phyloP scores from a whole-genome alignment of 2,113 vertebrate species.

The Amphiprion percula region DNA sequence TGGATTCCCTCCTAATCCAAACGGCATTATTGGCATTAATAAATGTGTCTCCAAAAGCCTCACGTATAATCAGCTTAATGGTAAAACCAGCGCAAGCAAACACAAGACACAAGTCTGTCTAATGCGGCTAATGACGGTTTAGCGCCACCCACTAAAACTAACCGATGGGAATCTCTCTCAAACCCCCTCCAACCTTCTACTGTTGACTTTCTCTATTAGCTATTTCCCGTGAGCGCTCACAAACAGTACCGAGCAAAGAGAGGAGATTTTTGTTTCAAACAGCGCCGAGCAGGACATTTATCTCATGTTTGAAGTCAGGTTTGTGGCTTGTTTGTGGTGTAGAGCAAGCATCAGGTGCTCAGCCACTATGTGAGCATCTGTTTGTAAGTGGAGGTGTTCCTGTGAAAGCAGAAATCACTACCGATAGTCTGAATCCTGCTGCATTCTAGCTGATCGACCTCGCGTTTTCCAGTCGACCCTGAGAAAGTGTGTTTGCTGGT shows the following conservation, averaged over 20 bases:
- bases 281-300: not conserved
- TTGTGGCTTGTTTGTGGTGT: not conserved
- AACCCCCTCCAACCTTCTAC: not conserved
- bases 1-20: conserved; percentile 63
- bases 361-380: not conserved
- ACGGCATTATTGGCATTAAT: conserved; percentile 66
- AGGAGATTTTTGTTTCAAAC: not conserved
- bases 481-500: no score
- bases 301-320: not conserved
- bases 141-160: conserved; percentile 47
- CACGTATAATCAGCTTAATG: conserved; percentile 64
- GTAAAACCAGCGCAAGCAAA: conserved; percentile 49
- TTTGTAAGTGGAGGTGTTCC: no score
- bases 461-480: no score
- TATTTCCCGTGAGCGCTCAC: conserved; percentile 14
- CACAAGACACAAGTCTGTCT: conserved; percentile 24
- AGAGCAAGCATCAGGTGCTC: not conserved
- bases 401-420: not conserved
- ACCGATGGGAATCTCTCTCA: conserved; percentile 30
- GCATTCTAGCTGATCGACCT: no score
- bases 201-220: conserved; percentile 37
- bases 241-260: not conserved
- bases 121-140: conserved; percentile 58
- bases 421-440: not conserved
- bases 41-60: conserved; percentile 62